Base-by-base conservation (phyloP, 2,113 vertebrate genomes). In the Cynoglossus semilaevis region DNA sequence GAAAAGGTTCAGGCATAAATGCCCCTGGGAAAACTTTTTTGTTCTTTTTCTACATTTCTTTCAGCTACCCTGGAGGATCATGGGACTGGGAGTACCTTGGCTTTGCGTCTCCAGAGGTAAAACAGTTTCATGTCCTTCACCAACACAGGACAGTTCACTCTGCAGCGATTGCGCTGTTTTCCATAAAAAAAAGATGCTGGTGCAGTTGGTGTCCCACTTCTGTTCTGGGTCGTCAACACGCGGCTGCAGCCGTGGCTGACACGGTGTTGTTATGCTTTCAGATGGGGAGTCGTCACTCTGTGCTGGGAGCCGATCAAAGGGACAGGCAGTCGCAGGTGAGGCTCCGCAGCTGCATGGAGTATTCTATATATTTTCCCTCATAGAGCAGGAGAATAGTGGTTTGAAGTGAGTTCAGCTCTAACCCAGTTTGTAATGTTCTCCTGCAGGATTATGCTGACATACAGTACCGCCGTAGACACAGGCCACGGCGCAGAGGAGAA, bases 81-180 rank as follows among this genome's bases (percentile, higher is more conserved):
- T 98, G 97, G 96, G 96, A 99, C 83, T 99, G 96, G 96, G 96
- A 99, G 77, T 99, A 97, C 90, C 94, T 98, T 76, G 94, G 96
- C 83, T 97, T 99, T 88, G 93, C 94, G 74, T 98, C 96, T 53
- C 95, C 96, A 0, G 95, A 98, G 94, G 96, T 99, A 94, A 91
- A 46, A 18, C 29, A 29, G 18, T 1, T 1, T n/a, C 18, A 14
- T 44, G 22, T 7, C n/a, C n/a, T 8, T 15, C 29, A 50, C 9
- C 37, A 13, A 64, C 67, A 69, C 14, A 47, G 47, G 22, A 44
- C 51, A 44, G 48, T 34, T 46, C 14, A 54, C 48, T 48, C 58
- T 7, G 4, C 15, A 14, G 58, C 60, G 48, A 47, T 54, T 51
- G 35, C 61, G 13, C 47, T 62, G 34, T 58, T 53, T 17, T 29